A percentile compares a stretch with the other conserved stretches of the same genome.
Conservation (phyloP, 1,140 invertebrate genomes). For the Cylas formicarius region DNA sequence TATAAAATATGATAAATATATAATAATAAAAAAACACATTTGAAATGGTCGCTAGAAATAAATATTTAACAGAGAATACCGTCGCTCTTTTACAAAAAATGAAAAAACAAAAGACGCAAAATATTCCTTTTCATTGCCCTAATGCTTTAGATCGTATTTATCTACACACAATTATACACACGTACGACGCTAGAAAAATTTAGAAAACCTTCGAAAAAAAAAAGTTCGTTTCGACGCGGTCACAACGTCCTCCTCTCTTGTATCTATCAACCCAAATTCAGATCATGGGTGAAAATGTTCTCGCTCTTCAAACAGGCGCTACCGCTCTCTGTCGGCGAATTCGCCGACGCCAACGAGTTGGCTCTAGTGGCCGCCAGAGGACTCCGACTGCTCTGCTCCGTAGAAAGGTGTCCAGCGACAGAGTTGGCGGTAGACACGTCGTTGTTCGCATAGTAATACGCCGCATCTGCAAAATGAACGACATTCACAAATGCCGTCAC, state of each 20-base stretch:
- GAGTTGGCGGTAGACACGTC: conserved; percentile 47
- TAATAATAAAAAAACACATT: conserved; percentile 32
- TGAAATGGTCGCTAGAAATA: conserved; percentile 22
- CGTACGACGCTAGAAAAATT: not conserved
- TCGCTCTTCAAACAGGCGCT: conserved; percentile 62
- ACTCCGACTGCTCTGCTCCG: conserved; percentile 50
- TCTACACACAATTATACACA: conserved; percentile 5
- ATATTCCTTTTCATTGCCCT: conserved; percentile 17
- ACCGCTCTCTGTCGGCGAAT: conserved; percentile 64
- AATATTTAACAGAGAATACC: conserved; percentile 33
- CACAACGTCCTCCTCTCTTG: conserved; percentile 2
- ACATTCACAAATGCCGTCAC: too few relatives aligned
- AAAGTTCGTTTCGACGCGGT: not conserved
- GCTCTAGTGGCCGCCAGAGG: conserved; percentile 62
- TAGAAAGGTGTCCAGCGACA: conserved; percentile 34
- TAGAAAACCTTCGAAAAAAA: not conserved
- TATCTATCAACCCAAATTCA: conserved; percentile 45
- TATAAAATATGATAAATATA: conserved; percentile 36
- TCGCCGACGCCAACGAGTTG: conserved; percentile 61
- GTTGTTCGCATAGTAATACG: conserved; percentile 60
- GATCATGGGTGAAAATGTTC: conserved; percentile 46
- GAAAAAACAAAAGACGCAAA: conserved; percentile 22
- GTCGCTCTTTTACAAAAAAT: conserved; percentile 34
- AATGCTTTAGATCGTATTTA: not conserved
- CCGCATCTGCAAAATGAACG: conserved; percentile 55